These are phyloP conservation scores for Danio jaintianensis DNA, from an alignment of 2,797 vertebrate genomes.

Conservation along the genomic window DNA sequence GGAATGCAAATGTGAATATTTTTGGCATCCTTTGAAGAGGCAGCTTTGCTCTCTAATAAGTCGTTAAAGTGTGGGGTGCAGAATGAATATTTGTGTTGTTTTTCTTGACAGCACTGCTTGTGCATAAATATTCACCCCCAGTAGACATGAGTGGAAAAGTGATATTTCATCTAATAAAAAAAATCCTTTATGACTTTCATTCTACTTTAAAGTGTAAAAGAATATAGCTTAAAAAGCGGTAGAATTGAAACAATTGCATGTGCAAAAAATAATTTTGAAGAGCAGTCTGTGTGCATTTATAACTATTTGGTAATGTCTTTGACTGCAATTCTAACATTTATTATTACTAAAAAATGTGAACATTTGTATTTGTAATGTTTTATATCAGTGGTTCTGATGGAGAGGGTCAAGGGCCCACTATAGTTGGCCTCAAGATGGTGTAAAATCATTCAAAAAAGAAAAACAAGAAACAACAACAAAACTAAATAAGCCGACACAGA, in stretches of 20 bases:
- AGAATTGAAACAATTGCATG: background rate
- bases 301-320: too few species aligned
- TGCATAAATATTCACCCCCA: conserved; percentile 1
- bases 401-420: too few species aligned
- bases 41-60: conserved; percentile 10
- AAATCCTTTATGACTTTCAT: background rate
- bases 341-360: too few species aligned
- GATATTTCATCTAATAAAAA: background rate
- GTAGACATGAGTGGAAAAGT: background rate
- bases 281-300: too few species aligned
- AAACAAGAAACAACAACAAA: too few species aligned
- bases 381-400: too few species aligned
- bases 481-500: too few species aligned
- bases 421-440: too few species aligned
- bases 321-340: too few species aligned
- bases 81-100: conserved; percentile 10
- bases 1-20: conserved; percentile 26
- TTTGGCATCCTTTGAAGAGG: conserved; percentile 5
- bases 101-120: background rate
- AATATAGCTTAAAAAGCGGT: background rate
- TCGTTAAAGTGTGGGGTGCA: conserved; percentile 17
- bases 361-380: too few species aligned
- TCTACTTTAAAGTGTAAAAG: background rate
- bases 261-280: too few species aligned
- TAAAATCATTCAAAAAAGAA: too few species aligned